These are phyloP conservation scores for Numenius arquata DNA, from an alignment of 2,113 vertebrate genomes.

Conservation along the genomic window DNA sequence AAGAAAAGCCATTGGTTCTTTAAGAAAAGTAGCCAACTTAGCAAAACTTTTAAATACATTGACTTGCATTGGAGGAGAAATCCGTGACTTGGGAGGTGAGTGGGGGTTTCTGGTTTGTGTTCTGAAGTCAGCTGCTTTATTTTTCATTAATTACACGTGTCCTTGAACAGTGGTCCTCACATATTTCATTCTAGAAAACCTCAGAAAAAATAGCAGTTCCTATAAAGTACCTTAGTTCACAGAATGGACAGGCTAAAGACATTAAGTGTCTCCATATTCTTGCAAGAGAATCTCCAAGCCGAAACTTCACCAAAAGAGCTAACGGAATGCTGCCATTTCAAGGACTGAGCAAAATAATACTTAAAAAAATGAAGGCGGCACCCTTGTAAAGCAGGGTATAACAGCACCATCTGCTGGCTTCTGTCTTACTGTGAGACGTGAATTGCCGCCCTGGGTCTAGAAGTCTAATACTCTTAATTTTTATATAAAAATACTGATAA, in stretches of 20 bases:
- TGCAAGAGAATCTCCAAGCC: neutral
- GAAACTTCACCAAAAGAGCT: neutral
- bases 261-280: neutral
- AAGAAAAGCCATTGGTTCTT: neutral
- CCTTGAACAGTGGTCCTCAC: neutral
- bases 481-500: neutral
- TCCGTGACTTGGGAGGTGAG: neutral
- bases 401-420: slow-evolving; percentile 48
- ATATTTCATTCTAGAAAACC: neutral
- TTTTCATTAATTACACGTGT: neutral
- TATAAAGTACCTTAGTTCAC: neutral
- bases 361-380: neutral
- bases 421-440: accelerated
- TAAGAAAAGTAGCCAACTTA: neutral
- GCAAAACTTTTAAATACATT: neutral
- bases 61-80: neutral
- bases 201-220: neutral
- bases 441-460: accelerated
- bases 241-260: neutral
- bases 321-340: neutral
- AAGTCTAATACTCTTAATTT: neutral
- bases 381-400: neutral
- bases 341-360: neutral
- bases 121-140: neutral
- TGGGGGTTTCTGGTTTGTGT: neutral